These are phyloP conservation scores for Oligia strigilis DNA, from an alignment of 2,888 invertebrate species.

Conservation along the genomic window DNA sequence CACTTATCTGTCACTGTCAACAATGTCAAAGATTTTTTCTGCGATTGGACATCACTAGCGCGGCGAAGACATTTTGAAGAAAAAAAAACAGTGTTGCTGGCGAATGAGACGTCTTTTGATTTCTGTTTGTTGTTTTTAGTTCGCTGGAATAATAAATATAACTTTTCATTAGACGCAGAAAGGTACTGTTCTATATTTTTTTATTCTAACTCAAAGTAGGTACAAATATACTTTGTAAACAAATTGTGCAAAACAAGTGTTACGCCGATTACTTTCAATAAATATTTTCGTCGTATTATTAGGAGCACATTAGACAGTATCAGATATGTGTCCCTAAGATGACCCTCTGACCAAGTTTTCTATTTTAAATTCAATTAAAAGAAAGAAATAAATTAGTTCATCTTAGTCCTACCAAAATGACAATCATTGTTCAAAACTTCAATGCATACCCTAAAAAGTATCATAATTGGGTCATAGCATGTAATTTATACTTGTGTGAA, in stretches of 20 bases:
- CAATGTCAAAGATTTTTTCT: background rate
- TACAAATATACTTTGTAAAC: background rate
- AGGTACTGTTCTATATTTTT: constrained; percentile 26
- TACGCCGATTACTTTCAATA: background rate
- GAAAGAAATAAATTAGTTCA: background rate
- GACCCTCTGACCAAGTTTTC: too few relatives aligned
- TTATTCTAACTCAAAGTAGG: background rate
- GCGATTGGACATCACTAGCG: constrained; percentile 19
- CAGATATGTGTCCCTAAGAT: background rate
- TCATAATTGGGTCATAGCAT: constrained; percentile 2
- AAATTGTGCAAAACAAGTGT: constrained; percentile 17
- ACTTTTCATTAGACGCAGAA: constrained; percentile 3
- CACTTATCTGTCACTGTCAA: constrained; percentile 18
- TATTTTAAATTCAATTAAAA: background rate
- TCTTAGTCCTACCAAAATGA: background rate
- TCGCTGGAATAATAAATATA: constrained; percentile 2
- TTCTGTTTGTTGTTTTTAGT: constrained; percentile 11
- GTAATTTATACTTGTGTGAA: too few relatives aligned
- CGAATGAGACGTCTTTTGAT: constrained; percentile 8
- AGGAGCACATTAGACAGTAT: background rate
- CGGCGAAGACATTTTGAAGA: constrained; percentile 16
- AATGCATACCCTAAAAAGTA: background rate
- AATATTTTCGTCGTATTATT: constrained; percentile 11
- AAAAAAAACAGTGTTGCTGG: background rate
- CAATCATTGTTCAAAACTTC: constrained; percentile 4